Percentiles rank a stretch among this genome's conserved stretches.
These are phyloP conservation scores for Heterodera carotae DNA, from an alignment of 1,140 invertebrate genomes.

Conservation along the genomic window DNA sequence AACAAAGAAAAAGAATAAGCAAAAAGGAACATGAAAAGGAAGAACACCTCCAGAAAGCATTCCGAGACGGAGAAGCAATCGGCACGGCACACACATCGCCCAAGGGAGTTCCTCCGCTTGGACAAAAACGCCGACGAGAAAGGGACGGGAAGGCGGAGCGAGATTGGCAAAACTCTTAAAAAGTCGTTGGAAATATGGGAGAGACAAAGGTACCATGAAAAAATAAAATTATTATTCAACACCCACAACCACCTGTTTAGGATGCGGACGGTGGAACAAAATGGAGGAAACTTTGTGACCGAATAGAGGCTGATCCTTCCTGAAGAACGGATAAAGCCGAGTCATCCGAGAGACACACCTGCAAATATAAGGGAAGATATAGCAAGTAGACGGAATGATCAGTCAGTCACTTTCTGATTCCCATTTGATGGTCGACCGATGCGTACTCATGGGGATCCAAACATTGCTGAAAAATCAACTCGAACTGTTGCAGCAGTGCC, in stretches of 20 bases:
- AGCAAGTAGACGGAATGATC: background rate
- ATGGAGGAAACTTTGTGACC: constrained; percentile 31
- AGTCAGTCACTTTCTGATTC: constrained; percentile 22
- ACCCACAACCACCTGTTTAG: constrained; percentile 4
- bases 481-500: constrained; percentile 37
- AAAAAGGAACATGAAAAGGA: constrained; percentile 12
- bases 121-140: constrained; percentile 38
- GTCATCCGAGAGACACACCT: constrained; percentile 35
- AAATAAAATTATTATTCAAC: constrained; percentile 7
- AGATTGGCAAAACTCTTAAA: constrained; percentile 30
- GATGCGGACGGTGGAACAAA: constrained; percentile 38
- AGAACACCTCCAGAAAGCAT: constrained; percentile 27
- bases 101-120: constrained; percentile 34
- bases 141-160: constrained; percentile 12
- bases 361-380: background rate
- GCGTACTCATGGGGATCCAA: constrained; percentile 32
- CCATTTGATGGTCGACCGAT: constrained; percentile 29
- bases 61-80: constrained; percentile 31
- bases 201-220: no score
- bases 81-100: constrained; percentile 36
- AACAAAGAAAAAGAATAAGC: background rate
- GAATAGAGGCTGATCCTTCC: background rate
- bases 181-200: background rate
- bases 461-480: constrained; percentile 35
- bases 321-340: constrained; percentile 18